Base-by-base conservation (phyloP, 53 echinoderm and acorn worm species). In the Paracentrotus lividus region DNA sequence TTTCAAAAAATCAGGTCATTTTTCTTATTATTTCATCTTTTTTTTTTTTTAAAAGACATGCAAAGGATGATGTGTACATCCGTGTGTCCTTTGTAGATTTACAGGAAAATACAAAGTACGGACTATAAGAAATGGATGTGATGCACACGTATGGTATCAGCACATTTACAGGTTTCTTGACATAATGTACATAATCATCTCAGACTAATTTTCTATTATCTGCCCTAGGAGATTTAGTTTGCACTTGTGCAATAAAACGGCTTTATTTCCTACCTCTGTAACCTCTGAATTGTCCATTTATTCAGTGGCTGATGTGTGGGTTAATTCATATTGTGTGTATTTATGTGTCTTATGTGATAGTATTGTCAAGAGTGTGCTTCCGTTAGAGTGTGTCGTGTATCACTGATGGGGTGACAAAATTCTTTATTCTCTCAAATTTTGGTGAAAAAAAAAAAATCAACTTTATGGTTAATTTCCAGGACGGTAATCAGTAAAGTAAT, bases 231-330 rank as follows among this genome's bases (percentile, higher is more conserved):
- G 92, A 78, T 92, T 78, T 92, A 92, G 92, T 92, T 92, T 92
- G 92, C 92, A 92, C 92, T 92, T 92, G 92, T 92, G 92, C 92
- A 92, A 92, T 92, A 92, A 92, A 92, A 92, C 92, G 92, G 92
- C 92, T 92, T 92, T 92, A 92, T 92, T 92, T 92, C 92, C 92
- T 92, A 92, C 92, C 92, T 92, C 92, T 92, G 51, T 38, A 77
- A 78, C 57, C 51, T 36, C 77, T 58, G 78, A 32, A 29, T 54
- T 53, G 77, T 27, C 44, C 81, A 78, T 92, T 91, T 92, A 92
- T 92, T 92, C 54, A 33, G 51, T 90, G 33, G 49, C 47, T n/a
- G n/a, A n/a, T n/a, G n/a, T n/a, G n/a, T n/a, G n/a, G n/a, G n/a
- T n/a, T n/a, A n/a, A n/a, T 60, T 36, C 65, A 42, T 31, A 47